Base-by-base conservation (phyloP, 2,888 invertebrate genomes). In the Euzophera pinguis region DNA sequence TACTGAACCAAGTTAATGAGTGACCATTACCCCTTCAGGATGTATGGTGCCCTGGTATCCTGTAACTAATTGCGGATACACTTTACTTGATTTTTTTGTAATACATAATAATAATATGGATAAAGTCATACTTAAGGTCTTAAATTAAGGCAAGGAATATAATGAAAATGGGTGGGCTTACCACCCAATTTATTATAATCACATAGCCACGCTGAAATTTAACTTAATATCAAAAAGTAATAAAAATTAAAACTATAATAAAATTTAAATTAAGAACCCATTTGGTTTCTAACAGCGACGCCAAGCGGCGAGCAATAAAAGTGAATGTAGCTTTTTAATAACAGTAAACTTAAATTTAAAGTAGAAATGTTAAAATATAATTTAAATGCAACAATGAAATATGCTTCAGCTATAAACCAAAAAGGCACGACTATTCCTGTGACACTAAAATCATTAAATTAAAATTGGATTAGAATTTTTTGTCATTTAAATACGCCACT, bases 41-140 rank as follows among this genome's bases (percentile, higher is more conserved):
- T 50, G 47, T 41, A 41, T 55, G 55, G n/a, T 12, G 16, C 50
- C 55, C 53, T 55, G 50, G 55, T 55, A 41, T 32, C 34, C 22
- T 22, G 22, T 3, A 22, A 22, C 5, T 22, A 22, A 22, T 5
- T 22, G 22, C 22, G 22, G 22, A 22, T 22, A 22, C 3, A n/a
- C n/a, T n/a, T 22, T 22, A 22, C 5, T 22, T 22, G 3, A 3
- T 22, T 22, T 5, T 22, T 22, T 22, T 22, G 5, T 22, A 22
- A 3, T 22, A 22, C 5, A 50, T n/a, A n/a, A n/a, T n/a, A n/a
- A n/a, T n/a, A n/a, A n/a, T n/a, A n/a, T n/a, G n/a, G n/a, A n/a
- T n/a, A n/a, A n/a, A n/a, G n/a, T n/a, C n/a, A n/a, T n/a, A n/a
- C n/a, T n/a, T n/a, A n/a, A n/a, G n/a, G n/a, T n/a, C n/a, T n/a